Evolutionary conservation across 2,797 vertebrate species (phyloP).

Genomic region (Selene dorsalis): DNA sequence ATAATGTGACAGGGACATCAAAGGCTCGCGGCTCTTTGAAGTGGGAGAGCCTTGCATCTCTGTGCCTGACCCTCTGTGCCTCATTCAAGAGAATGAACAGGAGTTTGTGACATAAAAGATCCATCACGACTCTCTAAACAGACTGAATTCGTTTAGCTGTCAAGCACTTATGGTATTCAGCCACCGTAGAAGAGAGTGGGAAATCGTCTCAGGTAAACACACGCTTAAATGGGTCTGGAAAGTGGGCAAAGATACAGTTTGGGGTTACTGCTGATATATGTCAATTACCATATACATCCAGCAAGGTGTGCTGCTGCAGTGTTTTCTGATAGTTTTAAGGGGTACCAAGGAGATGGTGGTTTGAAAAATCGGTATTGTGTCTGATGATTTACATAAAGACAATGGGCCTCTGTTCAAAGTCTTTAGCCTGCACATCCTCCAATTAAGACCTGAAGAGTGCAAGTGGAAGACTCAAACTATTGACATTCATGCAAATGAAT

Average conservation of each 20-base stretch:
- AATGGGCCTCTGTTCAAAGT: background rate
- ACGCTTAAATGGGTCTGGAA: constrained; percentile 27
- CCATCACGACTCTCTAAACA: constrained; percentile 70
- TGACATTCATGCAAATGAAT: background rate
- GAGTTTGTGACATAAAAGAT: constrained; percentile 75
- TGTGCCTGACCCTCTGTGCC: constrained; percentile 73
- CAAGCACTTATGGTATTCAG: constrained; percentile 57
- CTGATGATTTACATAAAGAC: background rate
- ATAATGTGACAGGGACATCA: constrained; percentile 81
- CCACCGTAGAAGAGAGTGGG: constrained; percentile 30
- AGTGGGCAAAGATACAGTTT: constrained; percentile 29
- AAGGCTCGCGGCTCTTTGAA: constrained; percentile 81
- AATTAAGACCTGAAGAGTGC: constrained; percentile 1
- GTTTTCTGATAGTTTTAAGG: constrained; percentile 11
- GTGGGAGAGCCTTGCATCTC: constrained; percentile 72
- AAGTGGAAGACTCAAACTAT: background rate
- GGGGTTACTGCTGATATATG: constrained; percentile 18
- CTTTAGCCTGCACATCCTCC: background rate
- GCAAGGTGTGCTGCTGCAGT: constrained; percentile 9
- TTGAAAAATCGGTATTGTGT: background rate
- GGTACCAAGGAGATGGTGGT: background rate
- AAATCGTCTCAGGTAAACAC: constrained; percentile 61
- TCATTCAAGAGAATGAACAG: constrained; percentile 70
- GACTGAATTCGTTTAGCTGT: constrained; percentile 68
- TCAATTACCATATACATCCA: background rate